Percentiles rank a stretch among this genome's conserved stretches.
These are phyloP conservation scores for Probaryconus sp. DNA, from an alignment of 1,140 invertebrate genomes.

Conservation along the genomic window DNA sequence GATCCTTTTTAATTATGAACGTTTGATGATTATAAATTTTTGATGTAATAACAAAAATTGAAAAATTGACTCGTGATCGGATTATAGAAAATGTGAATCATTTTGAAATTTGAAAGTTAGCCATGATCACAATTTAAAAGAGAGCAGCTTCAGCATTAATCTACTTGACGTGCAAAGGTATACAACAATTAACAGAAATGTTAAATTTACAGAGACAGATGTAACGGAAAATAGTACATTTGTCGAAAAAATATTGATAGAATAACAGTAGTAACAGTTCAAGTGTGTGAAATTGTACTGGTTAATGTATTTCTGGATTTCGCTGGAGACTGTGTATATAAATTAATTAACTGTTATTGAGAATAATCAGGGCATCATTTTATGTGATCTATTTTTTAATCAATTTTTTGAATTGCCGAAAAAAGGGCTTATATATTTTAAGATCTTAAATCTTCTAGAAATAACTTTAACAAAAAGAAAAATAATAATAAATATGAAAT, in stretches of 20 bases:
- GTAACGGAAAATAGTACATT: constrained; percentile 70
- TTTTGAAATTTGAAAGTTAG: too few species aligned
- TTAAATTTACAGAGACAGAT: constrained; percentile 76
- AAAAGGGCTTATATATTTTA: too few species aligned
- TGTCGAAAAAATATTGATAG: constrained; percentile 12
- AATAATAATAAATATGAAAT: too few species aligned
- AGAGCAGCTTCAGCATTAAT: background rate
- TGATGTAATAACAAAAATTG: too few species aligned
- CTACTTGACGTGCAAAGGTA: constrained; percentile 34
- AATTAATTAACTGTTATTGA: constrained; percentile 7
- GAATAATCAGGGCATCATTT: constrained; percentile 11
- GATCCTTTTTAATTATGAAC: too few species aligned
- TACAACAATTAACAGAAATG: constrained; percentile 56
- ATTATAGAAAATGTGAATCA: too few species aligned
- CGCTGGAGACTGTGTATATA: constrained; percentile 11
- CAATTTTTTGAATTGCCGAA: too few species aligned
- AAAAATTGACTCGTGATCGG: too few species aligned
- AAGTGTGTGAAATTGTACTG: constrained; percentile 29
- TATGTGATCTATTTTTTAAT: too few species aligned
- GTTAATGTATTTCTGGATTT: constrained; percentile 18
- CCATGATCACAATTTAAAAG: constrained; percentile 11
- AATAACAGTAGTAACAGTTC: constrained; percentile 20
- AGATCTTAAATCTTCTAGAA: too few species aligned
- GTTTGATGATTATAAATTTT: too few species aligned
- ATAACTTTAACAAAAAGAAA: too few species aligned